A percentile compares a stretch with the other conserved stretches of the same genome.
phyloP scores from a whole-genome alignment of 2,888 invertebrate genomes.

The Mythimna ferrago region DNA sequence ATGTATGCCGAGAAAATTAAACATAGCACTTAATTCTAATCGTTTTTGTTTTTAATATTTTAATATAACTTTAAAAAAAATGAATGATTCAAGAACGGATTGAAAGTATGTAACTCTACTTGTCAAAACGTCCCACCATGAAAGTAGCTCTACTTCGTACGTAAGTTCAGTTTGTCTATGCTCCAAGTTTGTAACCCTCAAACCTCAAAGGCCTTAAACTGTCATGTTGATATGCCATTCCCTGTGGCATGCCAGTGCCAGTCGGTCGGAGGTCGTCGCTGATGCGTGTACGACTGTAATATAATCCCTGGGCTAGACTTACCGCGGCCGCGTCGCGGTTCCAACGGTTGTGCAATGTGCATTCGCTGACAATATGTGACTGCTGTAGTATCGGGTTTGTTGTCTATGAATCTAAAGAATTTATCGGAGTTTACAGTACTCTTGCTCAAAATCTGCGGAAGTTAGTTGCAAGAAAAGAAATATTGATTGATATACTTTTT shows the following conservation, averaged over 20 bases:
- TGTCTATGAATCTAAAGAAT: constrained; percentile 36
- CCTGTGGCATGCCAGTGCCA: constrained; percentile 53
- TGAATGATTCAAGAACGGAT: not conserved
- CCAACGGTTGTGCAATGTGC: constrained; percentile 80
- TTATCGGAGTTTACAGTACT: not conserved
- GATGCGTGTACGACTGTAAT: constrained; percentile 82
- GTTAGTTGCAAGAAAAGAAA: no score
- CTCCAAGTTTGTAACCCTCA: constrained; percentile 3
- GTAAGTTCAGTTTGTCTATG: constrained; percentile 7
- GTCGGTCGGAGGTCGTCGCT: constrained; percentile 77
- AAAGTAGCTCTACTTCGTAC: constrained; percentile 14
- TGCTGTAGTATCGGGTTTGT: constrained; percentile 68
- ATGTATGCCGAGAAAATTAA: not conserved
- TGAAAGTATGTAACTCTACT: constrained; percentile 15
- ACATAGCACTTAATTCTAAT: not conserved
- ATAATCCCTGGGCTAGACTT: constrained; percentile 74
- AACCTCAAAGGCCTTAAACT: constrained; percentile 37
- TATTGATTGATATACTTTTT: no score
- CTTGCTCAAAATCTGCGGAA: not conserved
- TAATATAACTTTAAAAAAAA: constrained; percentile 3
- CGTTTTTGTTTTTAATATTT: not conserved
- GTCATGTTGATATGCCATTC: constrained; percentile 51
- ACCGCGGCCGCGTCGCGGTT: constrained; percentile 79
- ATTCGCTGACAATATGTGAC: constrained; percentile 70
- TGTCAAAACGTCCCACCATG: not conserved